Evolutionary conservation across 2,888 invertebrate species (phyloP).

Genomic region (Lysandra coridon): DNA sequence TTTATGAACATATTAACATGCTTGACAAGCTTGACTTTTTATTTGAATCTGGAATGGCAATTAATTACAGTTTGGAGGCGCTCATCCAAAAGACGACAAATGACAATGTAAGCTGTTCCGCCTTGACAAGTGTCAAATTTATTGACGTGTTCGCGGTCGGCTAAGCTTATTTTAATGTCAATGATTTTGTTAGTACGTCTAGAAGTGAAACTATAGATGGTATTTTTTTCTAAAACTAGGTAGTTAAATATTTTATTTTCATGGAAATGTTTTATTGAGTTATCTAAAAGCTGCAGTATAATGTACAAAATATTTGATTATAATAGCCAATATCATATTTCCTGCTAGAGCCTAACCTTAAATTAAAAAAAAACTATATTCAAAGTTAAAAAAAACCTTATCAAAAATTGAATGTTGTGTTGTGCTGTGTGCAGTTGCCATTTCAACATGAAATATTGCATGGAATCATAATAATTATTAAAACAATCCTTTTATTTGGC

Average conservation of each 20-base stretch:
- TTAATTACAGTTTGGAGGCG: constrained; percentile 31
- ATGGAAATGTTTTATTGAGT: too few species aligned
- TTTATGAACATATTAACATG: too few species aligned
- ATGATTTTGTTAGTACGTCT: constrained; percentile 41
- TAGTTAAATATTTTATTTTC: too few species aligned
- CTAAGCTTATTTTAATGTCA: constrained; percentile 59
- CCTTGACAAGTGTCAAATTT: constrained; percentile 67
- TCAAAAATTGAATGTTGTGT: too few species aligned
- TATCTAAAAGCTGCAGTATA: too few species aligned
- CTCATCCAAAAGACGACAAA: constrained; percentile 52
- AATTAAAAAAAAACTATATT: not conserved
- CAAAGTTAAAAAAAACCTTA: too few species aligned
- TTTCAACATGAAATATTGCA: not conserved
- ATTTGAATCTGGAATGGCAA: not conserved
- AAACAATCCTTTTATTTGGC: not conserved
- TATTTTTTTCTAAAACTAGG: not conserved
- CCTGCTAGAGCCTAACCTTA: not conserved
- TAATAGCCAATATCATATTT: too few species aligned
- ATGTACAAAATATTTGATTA: too few species aligned
- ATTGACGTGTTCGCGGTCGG: constrained; percentile 62
- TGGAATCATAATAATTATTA: not conserved
- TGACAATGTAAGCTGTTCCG: constrained; percentile 58
- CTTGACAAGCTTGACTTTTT: not conserved
- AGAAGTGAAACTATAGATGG: constrained; percentile 44
- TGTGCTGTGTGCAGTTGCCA: not conserved